phyloP scores from a whole-genome alignment of 2,797 vertebrate genomes.

The Amniataba percoides region DNA sequence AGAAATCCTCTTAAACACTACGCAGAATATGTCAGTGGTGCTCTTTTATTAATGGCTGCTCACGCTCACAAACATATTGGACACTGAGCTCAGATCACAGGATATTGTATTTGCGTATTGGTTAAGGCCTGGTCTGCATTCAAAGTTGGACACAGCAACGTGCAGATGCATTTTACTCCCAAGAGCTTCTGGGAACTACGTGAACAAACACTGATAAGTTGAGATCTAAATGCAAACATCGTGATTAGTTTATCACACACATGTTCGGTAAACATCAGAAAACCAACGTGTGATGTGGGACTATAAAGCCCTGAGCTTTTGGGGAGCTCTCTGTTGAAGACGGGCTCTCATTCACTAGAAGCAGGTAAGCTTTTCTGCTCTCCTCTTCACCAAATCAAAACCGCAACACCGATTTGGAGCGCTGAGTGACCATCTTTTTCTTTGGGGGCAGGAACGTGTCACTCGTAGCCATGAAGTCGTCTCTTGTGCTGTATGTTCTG shows the following conservation, averaged over 20 bases:
- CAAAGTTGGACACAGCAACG: not conserved
- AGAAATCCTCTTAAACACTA: not conserved
- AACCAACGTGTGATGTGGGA: not conserved
- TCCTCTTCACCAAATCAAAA: not conserved
- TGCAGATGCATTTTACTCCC: not conserved
- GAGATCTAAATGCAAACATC: not conserved
- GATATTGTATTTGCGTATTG: not conserved
- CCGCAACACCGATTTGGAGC: not conserved
- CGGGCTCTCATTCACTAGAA: not conserved
- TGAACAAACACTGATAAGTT: slow-evolving; percentile 39
- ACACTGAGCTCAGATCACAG: not conserved
- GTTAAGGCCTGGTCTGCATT: not conserved
- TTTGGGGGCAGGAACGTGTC: not conserved
- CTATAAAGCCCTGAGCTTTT: slow-evolving; percentile 27
- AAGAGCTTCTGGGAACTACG: slow-evolving; percentile 10
- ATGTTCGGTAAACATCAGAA: slow-evolving; percentile 6
- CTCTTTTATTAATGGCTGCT: not conserved
- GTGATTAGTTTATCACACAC: slow-evolving; percentile 28
- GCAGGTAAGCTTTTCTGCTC: slow-evolving; percentile 7
- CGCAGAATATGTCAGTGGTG: not conserved
- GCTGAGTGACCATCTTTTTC: not conserved
- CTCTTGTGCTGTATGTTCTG: slow-evolving; percentile 15
- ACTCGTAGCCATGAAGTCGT: slow-evolving; percentile 17
- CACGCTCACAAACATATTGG: not conserved
- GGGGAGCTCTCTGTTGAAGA: not conserved